Conservation (phyloP, 1,140 invertebrate genomes). For the Apis dorsata region DNA sequence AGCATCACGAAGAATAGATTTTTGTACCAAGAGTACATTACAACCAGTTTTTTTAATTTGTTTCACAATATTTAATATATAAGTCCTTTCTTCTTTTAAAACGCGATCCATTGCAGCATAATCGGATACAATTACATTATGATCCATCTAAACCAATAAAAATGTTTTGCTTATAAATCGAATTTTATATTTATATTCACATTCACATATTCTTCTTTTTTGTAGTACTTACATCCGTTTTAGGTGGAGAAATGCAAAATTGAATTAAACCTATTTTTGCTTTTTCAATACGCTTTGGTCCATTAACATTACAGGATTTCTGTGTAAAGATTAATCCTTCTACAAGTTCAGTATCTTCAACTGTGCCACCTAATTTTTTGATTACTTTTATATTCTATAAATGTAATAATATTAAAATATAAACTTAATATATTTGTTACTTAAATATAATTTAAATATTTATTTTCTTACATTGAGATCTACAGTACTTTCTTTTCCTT, state of each 20-base stretch:
- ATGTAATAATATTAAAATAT: constrained; percentile 22
- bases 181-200: not conserved
- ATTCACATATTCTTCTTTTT: not conserved
- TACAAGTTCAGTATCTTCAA: constrained; percentile 98
- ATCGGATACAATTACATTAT: constrained; percentile 98
- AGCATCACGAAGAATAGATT: constrained; percentile 98
- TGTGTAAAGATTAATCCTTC: constrained; percentile 97
- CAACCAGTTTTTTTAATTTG: constrained; percentile 99
- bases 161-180: not conserved
- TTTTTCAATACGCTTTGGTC: constrained; percentile 96
- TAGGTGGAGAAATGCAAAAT: constrained; percentile 99
- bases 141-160: constrained; percentile 92
- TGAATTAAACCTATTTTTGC: constrained; percentile 99
- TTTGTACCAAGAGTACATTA: constrained; percentile 98
- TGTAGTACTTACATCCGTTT: constrained; percentile 92
- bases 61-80: constrained; percentile 99
- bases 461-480: constrained; percentile 81
- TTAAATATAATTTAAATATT: not conserved
- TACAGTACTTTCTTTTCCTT: constrained; percentile 82
- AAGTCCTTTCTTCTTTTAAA: constrained; percentile 98
- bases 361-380: constrained; percentile 97
- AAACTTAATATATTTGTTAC: constrained; percentile 6
- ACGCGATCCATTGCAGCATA: constrained; percentile 99
- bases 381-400: constrained; percentile 95
- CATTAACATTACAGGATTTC: constrained; percentile 93